These are phyloP conservation scores for Heliothis peltigera DNA, from an alignment of 2,888 invertebrate species.

Conservation along the genomic window DNA sequence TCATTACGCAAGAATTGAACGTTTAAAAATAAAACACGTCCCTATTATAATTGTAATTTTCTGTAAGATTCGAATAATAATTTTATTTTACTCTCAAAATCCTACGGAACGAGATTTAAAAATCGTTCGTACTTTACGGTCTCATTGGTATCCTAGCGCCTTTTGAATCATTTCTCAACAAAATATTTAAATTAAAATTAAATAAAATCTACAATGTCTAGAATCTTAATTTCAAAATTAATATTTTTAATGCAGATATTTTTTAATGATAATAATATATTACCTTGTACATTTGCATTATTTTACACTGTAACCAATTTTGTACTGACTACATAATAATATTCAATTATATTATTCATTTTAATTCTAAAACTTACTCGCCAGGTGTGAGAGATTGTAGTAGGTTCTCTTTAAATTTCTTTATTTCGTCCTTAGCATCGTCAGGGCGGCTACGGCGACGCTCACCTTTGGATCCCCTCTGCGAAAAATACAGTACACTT, in stretches of 20 bases:
- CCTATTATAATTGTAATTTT: neutral
- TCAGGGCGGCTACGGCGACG: slow-evolving; percentile 75
- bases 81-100: slow-evolving; percentile 3
- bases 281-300: no score
- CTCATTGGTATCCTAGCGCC: slow-evolving; percentile 51
- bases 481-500: slow-evolving; percentile 45
- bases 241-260: slow-evolving; percentile 40
- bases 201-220: slow-evolving; percentile 46
- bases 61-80: neutral
- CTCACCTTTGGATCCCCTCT: slow-evolving; percentile 75
- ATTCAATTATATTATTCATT: neutral
- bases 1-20: neutral
- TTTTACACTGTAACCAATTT: no score
- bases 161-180: slow-evolving; percentile 64
- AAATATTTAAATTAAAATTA: slow-evolving; percentile 62
- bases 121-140: slow-evolving; percentile 29
- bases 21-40: neutral
- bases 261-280: slow-evolving; percentile 2
- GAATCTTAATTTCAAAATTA: slow-evolving; percentile 25
- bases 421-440: slow-evolving; percentile 79
- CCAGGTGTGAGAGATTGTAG: slow-evolving; percentile 77
- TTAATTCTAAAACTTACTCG: slow-evolving; percentile 77
- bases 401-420: slow-evolving; percentile 83
- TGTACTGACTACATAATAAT: no score
- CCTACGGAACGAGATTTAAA: slow-evolving; percentile 9